A percentile compares a stretch with the other conserved stretches of the same genome.
Conservation (phyloP, 2,797 vertebrate genomes). For the Sebastes vulpes region DNA sequence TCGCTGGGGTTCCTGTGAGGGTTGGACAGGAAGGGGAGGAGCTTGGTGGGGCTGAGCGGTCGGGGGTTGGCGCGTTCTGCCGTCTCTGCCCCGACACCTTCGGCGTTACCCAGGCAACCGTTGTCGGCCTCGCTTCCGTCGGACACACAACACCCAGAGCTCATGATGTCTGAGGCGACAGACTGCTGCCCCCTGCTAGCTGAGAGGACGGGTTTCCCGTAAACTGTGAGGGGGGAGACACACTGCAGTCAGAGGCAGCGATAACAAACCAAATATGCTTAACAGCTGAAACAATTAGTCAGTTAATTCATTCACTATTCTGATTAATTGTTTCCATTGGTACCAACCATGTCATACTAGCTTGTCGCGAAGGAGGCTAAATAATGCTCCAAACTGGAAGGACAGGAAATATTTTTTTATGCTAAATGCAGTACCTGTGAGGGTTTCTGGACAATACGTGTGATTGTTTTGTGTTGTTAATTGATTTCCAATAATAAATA, state of each 20-base stretch:
- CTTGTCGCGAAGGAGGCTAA: no score
- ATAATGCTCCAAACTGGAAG: no score
- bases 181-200: slow-evolving; percentile 63
- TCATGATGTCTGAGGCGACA: slow-evolving; percentile 55
- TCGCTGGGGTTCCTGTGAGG: slow-evolving; percentile 92
- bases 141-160: slow-evolving; percentile 70
- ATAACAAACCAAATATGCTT: not conserved
- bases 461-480: no score
- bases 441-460: no score
- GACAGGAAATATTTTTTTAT: no score
- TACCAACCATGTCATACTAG: no score
- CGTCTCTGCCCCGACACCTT: slow-evolving; percentile 9
- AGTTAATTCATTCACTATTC: no score
- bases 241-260: not conserved
- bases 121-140: slow-evolving; percentile 72
- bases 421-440: no score
- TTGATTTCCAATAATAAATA: no score
- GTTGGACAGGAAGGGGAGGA: slow-evolving; percentile 91
- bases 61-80: slow-evolving; percentile 82
- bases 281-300: not conserved
- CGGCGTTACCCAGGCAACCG: not conserved
- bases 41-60: slow-evolving; percentile 95
- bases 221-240: slow-evolving; percentile 80
- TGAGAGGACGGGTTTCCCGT: slow-evolving; percentile 92
- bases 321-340: no score